phyloP scores from a whole-genome alignment of 37 sponge, comb jelly and placozoan genomes.

The Halichondria panicea region DNA sequence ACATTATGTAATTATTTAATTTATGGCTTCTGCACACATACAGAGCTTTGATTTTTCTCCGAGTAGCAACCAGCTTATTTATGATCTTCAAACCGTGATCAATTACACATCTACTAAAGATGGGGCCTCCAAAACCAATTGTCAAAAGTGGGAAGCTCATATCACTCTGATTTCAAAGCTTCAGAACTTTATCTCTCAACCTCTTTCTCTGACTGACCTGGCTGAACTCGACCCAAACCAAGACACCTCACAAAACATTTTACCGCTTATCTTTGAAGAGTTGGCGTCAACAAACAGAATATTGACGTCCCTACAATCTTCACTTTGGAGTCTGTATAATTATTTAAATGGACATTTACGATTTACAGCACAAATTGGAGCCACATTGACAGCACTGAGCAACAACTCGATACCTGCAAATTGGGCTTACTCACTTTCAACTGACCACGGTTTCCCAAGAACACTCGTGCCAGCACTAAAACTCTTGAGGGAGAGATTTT shows the following conservation, averaged over 20 bases:
- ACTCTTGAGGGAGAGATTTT: constrained; percentile 11
- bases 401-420: background rate
- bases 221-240: background rate
- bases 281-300: constrained; percentile 1
- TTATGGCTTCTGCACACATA: no score
- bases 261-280: constrained; percentile 18
- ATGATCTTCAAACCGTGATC: background rate
- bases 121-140: background rate
- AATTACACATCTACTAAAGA: background rate
- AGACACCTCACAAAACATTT: background rate
- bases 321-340: background rate
- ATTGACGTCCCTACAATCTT: constrained; percentile 15
- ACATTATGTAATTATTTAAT: no score
- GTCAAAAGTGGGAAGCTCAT: background rate
- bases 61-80: background rate
- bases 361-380: background rate
- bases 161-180: background rate
- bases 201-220: constrained; percentile 4
- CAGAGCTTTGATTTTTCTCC: no score
- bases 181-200: constrained; percentile 12
- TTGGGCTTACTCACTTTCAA: constrained; percentile 3
- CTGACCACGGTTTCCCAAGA: background rate
- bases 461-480: constrained; percentile 13
- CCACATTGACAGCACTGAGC: background rate
- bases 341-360: background rate